A percentile compares a stretch with the other conserved stretches of the same genome.
Evolutionary conservation across 2,113 vertebrate genomes (phyloP).

Genomic region (Symphodus melops): DNA sequence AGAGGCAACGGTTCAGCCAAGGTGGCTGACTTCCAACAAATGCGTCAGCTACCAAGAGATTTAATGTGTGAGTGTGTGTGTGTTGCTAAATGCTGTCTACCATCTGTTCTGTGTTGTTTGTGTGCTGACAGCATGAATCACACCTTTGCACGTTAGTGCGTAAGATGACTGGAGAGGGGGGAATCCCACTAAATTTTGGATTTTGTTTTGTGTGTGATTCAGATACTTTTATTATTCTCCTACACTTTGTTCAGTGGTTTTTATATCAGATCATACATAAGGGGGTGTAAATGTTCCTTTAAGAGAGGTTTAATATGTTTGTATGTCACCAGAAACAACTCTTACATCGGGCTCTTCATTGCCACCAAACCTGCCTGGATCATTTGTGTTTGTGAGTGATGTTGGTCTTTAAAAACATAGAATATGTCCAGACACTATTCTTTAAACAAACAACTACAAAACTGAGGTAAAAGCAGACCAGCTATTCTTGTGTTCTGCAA

Average conservation of each 20-base stretch:
- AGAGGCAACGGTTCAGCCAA: conserved; percentile 24
- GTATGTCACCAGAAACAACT: background rate
- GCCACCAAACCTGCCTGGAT: background rate
- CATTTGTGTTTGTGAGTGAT: no score
- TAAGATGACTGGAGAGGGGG: conserved; percentile 6
- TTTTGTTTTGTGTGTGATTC: background rate
- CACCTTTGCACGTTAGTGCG: conserved; percentile 35
- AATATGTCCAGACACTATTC: no score
- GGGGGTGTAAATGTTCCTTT: background rate
- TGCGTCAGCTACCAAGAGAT: conserved; percentile 52
- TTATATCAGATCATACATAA: background rate
- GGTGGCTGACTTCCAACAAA: conserved; percentile 31
- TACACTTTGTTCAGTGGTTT: background rate
- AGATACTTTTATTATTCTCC: background rate
- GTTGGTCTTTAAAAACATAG: no score
- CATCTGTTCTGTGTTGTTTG: conserved; percentile 47
- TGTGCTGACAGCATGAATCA: conserved; percentile 48
- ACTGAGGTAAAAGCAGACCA: no score
- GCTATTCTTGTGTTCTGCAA: no score
- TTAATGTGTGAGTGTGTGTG: conserved; percentile 38
- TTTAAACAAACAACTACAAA: background rate
- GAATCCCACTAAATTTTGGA: conserved; percentile 5
- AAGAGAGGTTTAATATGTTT: background rate
- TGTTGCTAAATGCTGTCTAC: conserved; percentile 42
- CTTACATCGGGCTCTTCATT: background rate